Base-by-base conservation (phyloP, 2,797 vertebrate genomes). In the Pogoniulus pusillus region DNA sequence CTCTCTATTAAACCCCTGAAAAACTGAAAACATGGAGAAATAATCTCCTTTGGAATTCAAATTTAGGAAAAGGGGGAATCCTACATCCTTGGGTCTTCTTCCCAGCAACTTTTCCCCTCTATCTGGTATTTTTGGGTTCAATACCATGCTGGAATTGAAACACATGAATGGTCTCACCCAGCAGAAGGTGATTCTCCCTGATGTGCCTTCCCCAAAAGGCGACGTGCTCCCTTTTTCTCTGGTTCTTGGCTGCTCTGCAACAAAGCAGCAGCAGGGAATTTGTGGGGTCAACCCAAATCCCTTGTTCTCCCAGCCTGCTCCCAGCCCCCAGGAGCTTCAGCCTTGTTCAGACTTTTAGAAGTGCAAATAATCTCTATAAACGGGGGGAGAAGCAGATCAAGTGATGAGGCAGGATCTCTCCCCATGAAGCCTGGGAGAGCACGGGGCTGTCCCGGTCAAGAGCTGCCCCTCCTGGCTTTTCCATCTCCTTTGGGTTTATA, bases 321-420 rank as follows among this genome's bases (percentile, higher is more conserved):
- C 73, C 7, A 35, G 62, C 78, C 74, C 73, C 82, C 77, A 55
- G 82, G 88, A 94, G 78, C 62, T 35, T 59, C 71, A 58, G 85
- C 73, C 79, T 74, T 85, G 69, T 89, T 82, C 76, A 80, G 69
- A n/a, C 79, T 93, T 95, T 91, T 49, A 72, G 76, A 89, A 91
- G 89, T 57, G 76, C 84, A 94, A 83, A 89, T 75, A 95, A 87
- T 93, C 90, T 62, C 72, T 72, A n/a, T 26, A 72, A 91, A 90
- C 16, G 16, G 37, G 57, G 76, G 45, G 30, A 12, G 32, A 68
- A 74, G 30, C 54, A 60, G 64, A 71, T 80, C 69, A 77, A 84
- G 69, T 23, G 29, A 26, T 29, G 55, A 62, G 49, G 69, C 37
- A 87, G 90, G 35, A 88, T n/a, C 35, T 69, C 55, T 70, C 66